Conservation (phyloP, 2,797 vertebrate species). For the Pipistrellus pipistrellus region DNA sequence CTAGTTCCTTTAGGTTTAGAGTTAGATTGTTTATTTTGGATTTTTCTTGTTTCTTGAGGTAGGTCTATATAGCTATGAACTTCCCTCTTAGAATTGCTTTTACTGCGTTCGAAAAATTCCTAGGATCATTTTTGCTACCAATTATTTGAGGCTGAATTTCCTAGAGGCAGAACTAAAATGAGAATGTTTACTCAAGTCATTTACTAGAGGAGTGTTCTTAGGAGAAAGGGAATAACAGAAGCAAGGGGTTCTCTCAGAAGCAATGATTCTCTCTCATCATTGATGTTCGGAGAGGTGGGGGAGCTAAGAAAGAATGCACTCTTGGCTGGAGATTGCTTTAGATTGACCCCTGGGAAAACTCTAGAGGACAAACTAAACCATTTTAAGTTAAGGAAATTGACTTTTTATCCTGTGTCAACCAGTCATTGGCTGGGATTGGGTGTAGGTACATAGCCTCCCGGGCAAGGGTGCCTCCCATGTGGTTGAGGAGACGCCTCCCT, state of each 20-base stretch:
- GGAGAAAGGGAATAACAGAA: not conserved
- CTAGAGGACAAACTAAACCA: not conserved
- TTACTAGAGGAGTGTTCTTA: not conserved
- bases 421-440: not conserved
- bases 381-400: not conserved
- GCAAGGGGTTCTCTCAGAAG: not conserved
- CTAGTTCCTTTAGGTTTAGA: too few species aligned
- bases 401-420: not conserved
- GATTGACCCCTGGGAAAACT: not conserved
- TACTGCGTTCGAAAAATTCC: not conserved
- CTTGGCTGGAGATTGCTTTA: conserved; percentile 27
- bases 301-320: not conserved
- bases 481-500: not conserved
- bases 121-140: not conserved
- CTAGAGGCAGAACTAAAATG: not conserved
- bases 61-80: too few species aligned
- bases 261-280: too few species aligned
- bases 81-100: too few species aligned
- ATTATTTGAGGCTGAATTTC: not conserved
- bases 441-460: not conserved
- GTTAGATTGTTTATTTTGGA: too few species aligned
- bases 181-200: not conserved
- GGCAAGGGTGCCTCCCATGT: not conserved
- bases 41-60: not conserved
- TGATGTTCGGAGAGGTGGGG: too few species aligned